Conservation (phyloP, 2,797 vertebrate species). For the Coreius guichenoti region DNA sequence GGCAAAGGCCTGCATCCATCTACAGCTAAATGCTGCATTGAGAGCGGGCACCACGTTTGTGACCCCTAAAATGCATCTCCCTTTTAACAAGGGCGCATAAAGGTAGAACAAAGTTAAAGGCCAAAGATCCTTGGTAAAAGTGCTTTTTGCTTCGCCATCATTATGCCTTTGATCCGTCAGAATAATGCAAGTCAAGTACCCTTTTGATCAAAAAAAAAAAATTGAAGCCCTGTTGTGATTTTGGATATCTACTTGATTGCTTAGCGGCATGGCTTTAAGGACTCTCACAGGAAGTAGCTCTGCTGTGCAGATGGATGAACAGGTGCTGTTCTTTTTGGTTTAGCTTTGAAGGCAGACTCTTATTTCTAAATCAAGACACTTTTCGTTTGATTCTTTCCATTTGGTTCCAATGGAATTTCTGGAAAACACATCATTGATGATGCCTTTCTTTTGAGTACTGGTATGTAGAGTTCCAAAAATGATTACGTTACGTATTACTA, state of each 20-base stretch:
- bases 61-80: constrained; percentile 31
- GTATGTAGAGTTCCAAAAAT: neutral
- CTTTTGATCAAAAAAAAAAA: constrained; percentile 29
- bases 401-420: constrained; percentile 27
- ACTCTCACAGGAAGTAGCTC: constrained; percentile 22
- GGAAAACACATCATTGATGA: neutral
- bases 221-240: constrained; percentile 11
- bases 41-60: constrained; percentile 9
- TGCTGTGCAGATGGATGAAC: constrained; percentile 24
- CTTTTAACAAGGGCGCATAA: constrained; percentile 28
- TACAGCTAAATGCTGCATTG: constrained; percentile 37
- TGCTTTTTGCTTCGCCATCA: constrained; percentile 26
- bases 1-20: constrained; percentile 25
- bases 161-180: constrained; percentile 33
- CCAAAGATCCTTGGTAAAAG: constrained; percentile 35
- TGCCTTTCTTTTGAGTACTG: neutral
- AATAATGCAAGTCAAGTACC: constrained; percentile 33
- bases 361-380: constrained; percentile 39
- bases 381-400: constrained; percentile 11
- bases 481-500: neutral
- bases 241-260: constrained; percentile 37
- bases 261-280: constrained; percentile 33
- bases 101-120: constrained; percentile 44
- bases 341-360: constrained; percentile 56
- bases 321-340: constrained; percentile 50